Evolutionary conservation across 2,113 vertebrate species (phyloP), one percentile per base, ranked within the genome.

Genomic region (Leptocoma aspasia): DNA sequence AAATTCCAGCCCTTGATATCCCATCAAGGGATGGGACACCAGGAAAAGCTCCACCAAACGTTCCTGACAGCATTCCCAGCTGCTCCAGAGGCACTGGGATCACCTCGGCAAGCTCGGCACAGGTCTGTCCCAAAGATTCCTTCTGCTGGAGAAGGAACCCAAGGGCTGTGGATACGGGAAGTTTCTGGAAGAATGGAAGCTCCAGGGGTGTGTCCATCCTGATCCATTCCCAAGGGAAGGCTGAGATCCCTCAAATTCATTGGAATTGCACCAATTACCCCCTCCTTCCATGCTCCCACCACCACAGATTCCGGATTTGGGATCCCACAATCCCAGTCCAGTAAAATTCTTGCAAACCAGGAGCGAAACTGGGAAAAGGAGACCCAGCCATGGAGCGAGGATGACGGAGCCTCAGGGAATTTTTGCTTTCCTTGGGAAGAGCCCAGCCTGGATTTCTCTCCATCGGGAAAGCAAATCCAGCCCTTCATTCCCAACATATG

Each of bases 271-370:
- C 4, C 21, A 3, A 22, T 21, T 56, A 9, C 35, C 4, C 14
- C 2, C 12, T 39, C 39, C 39, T 39, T 39, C 39, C 39, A 39
- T 39, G 39, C 39, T 84, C 59, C 54, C 39, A 11, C n/a, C 20
- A 6, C 13, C 49, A 31, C 0, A 4, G 57, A 54, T 63, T n/a
- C 0, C 2, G 57, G 49, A 79, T 56, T 42, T 42, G 1, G 0
- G 17, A 56, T 22, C 65, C 56, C 41, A 8, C 42, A 44, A 44
- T 44, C 42, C 42, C 42, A 44, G 30, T 4, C 42, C 44, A 1
- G 44, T 4, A 42, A 50, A 76, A 66, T 66, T 50, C 53, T 61
- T 5, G 8, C 41, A 27, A 35, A 21, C 18, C 11, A 11, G 35
- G 10, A 61, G 64, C 19, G 20, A 24, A 70, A 63, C 3, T 3